Evolutionary conservation across 2,888 invertebrate species (phyloP).

Genomic region (Cerceris ruficornis): DNA sequence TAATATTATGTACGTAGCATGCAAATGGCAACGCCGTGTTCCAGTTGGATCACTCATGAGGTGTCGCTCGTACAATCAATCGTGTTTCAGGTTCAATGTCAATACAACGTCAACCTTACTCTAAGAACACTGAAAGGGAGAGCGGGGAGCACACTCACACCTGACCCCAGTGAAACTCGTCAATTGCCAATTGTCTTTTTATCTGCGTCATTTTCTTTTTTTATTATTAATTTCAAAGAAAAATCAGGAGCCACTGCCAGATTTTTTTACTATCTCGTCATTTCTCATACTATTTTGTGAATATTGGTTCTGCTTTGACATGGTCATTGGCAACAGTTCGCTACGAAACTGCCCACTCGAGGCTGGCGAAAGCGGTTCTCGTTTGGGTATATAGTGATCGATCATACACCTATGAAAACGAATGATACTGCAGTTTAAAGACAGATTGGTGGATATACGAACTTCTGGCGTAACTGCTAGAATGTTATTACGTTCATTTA

Average conservation of each 20-base stretch:
- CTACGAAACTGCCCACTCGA: constrained; percentile 80
- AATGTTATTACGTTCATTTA: constrained; percentile 8
- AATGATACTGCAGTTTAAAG: constrained; percentile 40
- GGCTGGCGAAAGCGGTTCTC: constrained; percentile 70
- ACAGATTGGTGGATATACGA: constrained; percentile 44
- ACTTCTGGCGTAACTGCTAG: constrained; percentile 12
- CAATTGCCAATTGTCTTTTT: constrained; percentile 75
- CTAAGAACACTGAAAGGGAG: constrained; percentile 77
- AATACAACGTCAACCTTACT: constrained; percentile 61
- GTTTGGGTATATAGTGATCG: constrained; percentile 51
- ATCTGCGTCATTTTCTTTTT: constrained; percentile 10
- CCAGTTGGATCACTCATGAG: constrained; percentile 77
- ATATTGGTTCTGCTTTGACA: constrained; percentile 72
- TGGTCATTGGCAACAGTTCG: constrained; percentile 77
- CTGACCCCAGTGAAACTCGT: constrained; percentile 81
- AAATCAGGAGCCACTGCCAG: constrained; percentile 28
- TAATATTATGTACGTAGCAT: constrained; percentile 56
- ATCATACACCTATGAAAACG: constrained; percentile 33
- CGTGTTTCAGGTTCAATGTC: constrained; percentile 60
- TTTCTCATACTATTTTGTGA: constrained; percentile 9
- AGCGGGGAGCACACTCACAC: constrained; percentile 80
- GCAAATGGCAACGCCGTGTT: constrained; percentile 78
- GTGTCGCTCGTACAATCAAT: constrained; percentile 73
- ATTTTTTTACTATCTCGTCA: constrained; percentile 27
- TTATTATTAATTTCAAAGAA: neutral